Base-by-base conservation (phyloP, 2,113 vertebrate genomes). In the Pomatostomus ruficeps region DNA sequence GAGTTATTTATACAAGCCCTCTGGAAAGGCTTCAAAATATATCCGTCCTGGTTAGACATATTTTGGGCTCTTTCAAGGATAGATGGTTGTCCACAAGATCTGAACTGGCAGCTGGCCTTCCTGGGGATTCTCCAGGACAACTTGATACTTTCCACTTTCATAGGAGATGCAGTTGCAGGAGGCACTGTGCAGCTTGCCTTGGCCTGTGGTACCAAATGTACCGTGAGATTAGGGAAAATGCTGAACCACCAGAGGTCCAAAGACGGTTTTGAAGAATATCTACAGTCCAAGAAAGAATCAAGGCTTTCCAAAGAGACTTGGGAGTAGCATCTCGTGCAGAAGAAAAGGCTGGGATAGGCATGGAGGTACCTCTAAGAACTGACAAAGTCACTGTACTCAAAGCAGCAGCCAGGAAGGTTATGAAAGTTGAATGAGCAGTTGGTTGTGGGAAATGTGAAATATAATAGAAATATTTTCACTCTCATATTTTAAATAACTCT, bases 151-250 rank as follows among this genome's bases (percentile, higher is more conserved):
- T 74, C 45, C 14, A 13, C 18, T 70, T 54, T 2, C 42, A 24
- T 10, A 48, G 61, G 24, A 94, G 52, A 46, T 2, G 4, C 17
- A 42, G 48, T 23, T 35, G 48, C 55, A 36, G 31, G 23, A 24
- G 63, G 26, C 36, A 46, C 18, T 4, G 31, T 43, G 49, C 38
- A 70, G 4, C n/a, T 58, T 82, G 12, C 45, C 31, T 63, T 70
- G 77, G 25, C 12, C 58, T 83, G 35, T 52, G 33, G 10, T 88
- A 35, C 18, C 26, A 67, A 77, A 76, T 3, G 5, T 35, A 35
- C 21, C 0, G 0, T 36, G 31, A 88, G 12, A 26, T 54, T 45
- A 48, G 29, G 51, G 51, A 62, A 77, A 70, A 85, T 2, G 3
- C 17, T 33, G 46, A 79, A 66, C 15, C 33, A n/a, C 2, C 22